Evolutionary conservation across 2,113 vertebrate genomes (phyloP).

Genomic region (Coptodon rendalli): DNA sequence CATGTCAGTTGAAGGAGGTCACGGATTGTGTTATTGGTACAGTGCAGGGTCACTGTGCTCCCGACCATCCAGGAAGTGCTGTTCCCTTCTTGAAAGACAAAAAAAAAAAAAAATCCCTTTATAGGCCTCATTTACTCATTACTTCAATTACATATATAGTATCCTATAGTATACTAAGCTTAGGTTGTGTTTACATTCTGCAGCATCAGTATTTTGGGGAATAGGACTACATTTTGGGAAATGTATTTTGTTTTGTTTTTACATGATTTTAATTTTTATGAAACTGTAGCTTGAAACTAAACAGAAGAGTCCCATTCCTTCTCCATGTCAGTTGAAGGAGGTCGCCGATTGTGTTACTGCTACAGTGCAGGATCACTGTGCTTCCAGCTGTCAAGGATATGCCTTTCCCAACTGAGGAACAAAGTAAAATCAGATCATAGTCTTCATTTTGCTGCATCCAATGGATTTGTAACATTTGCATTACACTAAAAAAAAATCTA

Average conservation of each 20-base stretch:
- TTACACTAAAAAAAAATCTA: not conserved
- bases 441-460: not conserved
- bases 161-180: too few species aligned
- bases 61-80: too few species aligned
- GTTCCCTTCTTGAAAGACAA: too few species aligned
- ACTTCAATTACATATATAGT: too few species aligned
- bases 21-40: not conserved
- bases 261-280: too few species aligned
- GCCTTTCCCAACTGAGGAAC: not conserved
- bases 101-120: too few species aligned
- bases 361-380: not conserved
- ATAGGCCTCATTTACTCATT: too few species aligned
- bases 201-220: too few species aligned
- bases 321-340: not conserved
- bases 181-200: too few species aligned
- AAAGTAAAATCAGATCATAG: not conserved
- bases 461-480: not conserved
- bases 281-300: accelerated
- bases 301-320: not conserved
- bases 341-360: accelerated
- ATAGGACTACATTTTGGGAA: too few species aligned
- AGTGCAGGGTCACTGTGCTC: not conserved
- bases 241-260: too few species aligned
- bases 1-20: not conserved
- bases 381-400: not conserved